phyloP scores from a whole-genome alignment of 1,140 invertebrate genomes.

The Drosophila takahashii region DNA sequence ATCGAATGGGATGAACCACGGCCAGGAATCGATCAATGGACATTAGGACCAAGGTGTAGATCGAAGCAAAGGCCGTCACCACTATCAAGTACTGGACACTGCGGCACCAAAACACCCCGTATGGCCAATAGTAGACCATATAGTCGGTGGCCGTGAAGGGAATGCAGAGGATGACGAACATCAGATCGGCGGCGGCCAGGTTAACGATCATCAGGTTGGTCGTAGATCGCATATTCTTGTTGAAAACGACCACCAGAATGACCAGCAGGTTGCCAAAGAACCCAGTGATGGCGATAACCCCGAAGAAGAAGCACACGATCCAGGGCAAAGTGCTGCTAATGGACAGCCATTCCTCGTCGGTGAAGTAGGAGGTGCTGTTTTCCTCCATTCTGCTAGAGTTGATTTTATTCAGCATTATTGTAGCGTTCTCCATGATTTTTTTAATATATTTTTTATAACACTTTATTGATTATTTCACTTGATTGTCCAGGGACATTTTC shows the following conservation, averaged over 20 bases:
- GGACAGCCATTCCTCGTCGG: slow-evolving; percentile 45
- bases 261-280: slow-evolving; percentile 95
- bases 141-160: slow-evolving; percentile 96
- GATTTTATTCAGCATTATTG: slow-evolving; percentile 7
- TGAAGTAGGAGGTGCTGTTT: slow-evolving; percentile 7
- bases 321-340: slow-evolving; percentile 53
- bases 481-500: slow-evolving; percentile 44
- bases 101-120: slow-evolving; percentile 95
- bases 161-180: slow-evolving; percentile 98
- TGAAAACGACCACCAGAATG: slow-evolving; percentile 92
- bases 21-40: slow-evolving; percentile 97
- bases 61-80: slow-evolving; percentile 96
- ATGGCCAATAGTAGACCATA: slow-evolving; percentile 93
- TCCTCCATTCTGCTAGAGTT: slow-evolving; percentile 10
- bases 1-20: slow-evolving; percentile 96
- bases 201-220: slow-evolving; percentile 97
- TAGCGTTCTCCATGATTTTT: slow-evolving; percentile 47
- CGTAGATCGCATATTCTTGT: slow-evolving; percentile 95
- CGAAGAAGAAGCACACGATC: slow-evolving; percentile 94
- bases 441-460: slow-evolving; percentile 21
- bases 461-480: slow-evolving; percentile 56
- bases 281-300: slow-evolving; percentile 94
- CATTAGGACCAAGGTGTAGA: slow-evolving; percentile 98
- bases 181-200: slow-evolving; percentile 94
- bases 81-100: slow-evolving; percentile 91